Evolutionary conservation across 2,113 vertebrate genomes (phyloP).

Genomic region (Miniopterus natalensis): DNA sequence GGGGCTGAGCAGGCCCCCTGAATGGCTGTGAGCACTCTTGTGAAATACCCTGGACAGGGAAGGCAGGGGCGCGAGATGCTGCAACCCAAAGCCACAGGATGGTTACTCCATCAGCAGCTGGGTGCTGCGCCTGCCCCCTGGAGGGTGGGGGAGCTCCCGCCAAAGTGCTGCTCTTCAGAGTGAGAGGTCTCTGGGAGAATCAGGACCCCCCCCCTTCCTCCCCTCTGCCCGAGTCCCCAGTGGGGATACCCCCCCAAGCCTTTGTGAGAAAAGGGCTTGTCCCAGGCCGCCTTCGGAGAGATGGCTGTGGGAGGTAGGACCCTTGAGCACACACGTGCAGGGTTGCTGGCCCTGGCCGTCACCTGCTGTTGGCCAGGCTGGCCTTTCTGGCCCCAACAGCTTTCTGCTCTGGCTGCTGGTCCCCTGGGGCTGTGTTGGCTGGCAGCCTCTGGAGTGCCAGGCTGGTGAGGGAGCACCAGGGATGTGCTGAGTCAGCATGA

Average conservation of each 20-base stretch:
- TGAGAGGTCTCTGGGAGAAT: background rate
- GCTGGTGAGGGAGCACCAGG: slow-evolving; percentile 54
- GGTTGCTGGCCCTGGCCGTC: background rate
- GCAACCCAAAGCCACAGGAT: slow-evolving; percentile 66
- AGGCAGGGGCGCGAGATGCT: slow-evolving; percentile 40
- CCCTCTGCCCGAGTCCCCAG: background rate
- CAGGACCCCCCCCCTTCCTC: no score
- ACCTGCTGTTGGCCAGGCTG: slow-evolving; percentile 23
- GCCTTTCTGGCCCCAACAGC: background rate
- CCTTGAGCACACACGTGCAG: background rate
- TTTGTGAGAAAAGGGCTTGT: background rate
- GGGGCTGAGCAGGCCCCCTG: background rate
- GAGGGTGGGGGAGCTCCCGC: background rate
- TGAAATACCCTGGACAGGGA: slow-evolving; percentile 60
- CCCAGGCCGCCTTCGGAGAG: background rate
- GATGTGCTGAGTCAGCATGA: slow-evolving; percentile 90
- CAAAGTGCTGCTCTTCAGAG: background rate
- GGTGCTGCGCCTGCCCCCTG: background rate
- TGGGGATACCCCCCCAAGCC: background rate
- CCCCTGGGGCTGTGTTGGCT: slow-evolving; percentile 58
- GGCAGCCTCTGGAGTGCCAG: slow-evolving; percentile 17
- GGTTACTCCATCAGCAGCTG: slow-evolving; percentile 67
- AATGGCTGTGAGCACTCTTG: slow-evolving; percentile 43
- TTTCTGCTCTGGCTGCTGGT: background rate
- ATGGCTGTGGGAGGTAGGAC: background rate